Percentiles rank a stretch among this genome's conserved stretches.
Conservation (phyloP, 2,888 invertebrate species). For the Andrena praecox region DNA sequence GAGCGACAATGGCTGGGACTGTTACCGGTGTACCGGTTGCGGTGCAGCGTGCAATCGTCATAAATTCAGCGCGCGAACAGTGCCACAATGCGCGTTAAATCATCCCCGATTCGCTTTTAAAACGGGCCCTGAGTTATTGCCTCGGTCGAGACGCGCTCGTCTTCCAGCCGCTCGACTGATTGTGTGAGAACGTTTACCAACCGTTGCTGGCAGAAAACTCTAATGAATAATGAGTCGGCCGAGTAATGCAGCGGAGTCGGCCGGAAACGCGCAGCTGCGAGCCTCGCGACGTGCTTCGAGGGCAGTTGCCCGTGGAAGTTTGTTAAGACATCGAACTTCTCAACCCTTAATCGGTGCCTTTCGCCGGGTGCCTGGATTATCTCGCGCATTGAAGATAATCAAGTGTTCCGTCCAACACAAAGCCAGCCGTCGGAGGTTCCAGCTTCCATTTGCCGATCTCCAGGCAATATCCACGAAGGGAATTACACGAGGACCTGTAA, state of each 20-base stretch:
- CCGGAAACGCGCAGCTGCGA: too few species aligned
- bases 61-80: constrained; percentile 78
- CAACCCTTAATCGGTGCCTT: too few species aligned
- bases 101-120: constrained; percentile 73
- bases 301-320: too few species aligned
- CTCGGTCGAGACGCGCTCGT: constrained; percentile 7
- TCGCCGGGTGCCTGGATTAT: too few species aligned
- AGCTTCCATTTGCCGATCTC: neutral
- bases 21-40: constrained; percentile 67
- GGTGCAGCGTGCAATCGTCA: constrained; percentile 60
- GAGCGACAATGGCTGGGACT: constrained; percentile 73
- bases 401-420: neutral
- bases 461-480: neutral
- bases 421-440: neutral
- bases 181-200: constrained; percentile 35
- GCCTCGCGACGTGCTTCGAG: too few species aligned
- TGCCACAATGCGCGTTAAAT: constrained; percentile 78
- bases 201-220: neutral
- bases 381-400: too few species aligned
- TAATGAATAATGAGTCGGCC: neutral
- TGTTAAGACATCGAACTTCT: too few species aligned
- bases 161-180: constrained; percentile 18
- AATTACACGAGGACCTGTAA: constrained; percentile 5
- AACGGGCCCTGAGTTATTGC: constrained; percentile 75
- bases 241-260: too few species aligned